phyloP scores from a whole-genome alignment of 2,888 invertebrate species.

The Timema cristinae region DNA sequence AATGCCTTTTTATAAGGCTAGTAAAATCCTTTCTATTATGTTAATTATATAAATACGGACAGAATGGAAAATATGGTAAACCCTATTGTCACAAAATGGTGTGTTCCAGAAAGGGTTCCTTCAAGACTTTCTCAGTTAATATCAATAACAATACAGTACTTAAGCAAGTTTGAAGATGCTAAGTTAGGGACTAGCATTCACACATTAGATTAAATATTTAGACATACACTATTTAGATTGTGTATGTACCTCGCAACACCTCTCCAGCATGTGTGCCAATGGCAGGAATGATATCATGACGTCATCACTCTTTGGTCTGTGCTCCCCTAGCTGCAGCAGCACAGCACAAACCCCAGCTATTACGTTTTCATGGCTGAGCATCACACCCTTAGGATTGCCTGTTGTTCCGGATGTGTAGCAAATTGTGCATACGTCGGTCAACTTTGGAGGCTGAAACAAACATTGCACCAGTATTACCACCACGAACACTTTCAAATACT shows the following conservation, averaged over 20 bases:
- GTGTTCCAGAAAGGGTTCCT: too few species aligned
- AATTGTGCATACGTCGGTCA: slow-evolving; percentile 85
- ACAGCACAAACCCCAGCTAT: slow-evolving; percentile 87
- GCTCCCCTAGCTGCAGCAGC: slow-evolving; percentile 81
- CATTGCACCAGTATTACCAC: slow-evolving; percentile 1
- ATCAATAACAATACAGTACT: too few species aligned
- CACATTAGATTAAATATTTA: too few species aligned
- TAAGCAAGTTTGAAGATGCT: too few species aligned
- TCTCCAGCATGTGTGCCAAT: slow-evolving; percentile 95
- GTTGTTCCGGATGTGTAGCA: slow-evolving; percentile 98
- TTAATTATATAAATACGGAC: too few species aligned
- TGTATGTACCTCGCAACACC: slow-evolving; percentile 73
- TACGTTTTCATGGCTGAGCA: slow-evolving; percentile 94
- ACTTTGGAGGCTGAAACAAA: slow-evolving; percentile 65
- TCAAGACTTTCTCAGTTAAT: too few species aligned
- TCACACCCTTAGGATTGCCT: slow-evolving; percentile 95
- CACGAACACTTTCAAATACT: background rate
- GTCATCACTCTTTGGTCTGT: slow-evolving; percentile 72
- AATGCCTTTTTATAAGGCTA: too few species aligned
- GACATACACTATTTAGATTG: too few species aligned
- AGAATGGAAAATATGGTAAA: too few species aligned
- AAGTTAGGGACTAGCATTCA: too few species aligned
- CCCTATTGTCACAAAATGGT: too few species aligned
- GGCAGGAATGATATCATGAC: slow-evolving; percentile 94
- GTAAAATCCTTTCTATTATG: too few species aligned